Conservation (phyloP, 2,797 vertebrate genomes). For the Acridotheres tristis region DNA sequence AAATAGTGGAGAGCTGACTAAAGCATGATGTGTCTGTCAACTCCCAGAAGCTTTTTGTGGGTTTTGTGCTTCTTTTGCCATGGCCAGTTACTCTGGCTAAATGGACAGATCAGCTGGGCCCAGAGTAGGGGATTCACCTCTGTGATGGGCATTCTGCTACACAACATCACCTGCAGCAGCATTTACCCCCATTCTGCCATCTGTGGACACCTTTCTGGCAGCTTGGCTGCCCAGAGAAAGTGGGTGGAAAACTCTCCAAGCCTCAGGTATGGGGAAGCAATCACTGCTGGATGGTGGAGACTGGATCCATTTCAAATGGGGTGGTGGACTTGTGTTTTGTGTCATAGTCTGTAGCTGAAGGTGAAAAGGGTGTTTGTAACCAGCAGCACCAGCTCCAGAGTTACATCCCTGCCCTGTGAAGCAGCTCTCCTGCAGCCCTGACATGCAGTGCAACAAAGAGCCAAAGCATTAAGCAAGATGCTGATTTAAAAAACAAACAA, state of each 20-base stretch:
- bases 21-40: not conserved
- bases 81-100: not conserved
- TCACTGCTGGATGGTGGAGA: not conserved
- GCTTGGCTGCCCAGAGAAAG: not conserved
- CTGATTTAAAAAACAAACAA: not conserved
- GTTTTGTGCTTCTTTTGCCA: not conserved
- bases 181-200: not conserved
- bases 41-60: not conserved
- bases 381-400: not conserved
- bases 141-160: not conserved
- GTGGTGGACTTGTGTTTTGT: not conserved
- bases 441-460: not conserved
- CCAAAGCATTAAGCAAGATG: not conserved
- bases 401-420: not conserved
- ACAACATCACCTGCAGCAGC: not conserved
- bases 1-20: not conserved
- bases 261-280: rapidly evolving
- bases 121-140: not conserved
- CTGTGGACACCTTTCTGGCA: not conserved
- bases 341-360: not conserved
- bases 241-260: not conserved
- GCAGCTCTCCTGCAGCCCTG: not conserved
- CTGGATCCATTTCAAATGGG: not conserved
- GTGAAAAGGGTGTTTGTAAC: not conserved
- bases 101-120: not conserved